Evolutionary conservation across 1,140 invertebrate genomes (phyloP), one percentile per base, ranked within the genome.

Genomic region (Hestina assimilis): DNA sequence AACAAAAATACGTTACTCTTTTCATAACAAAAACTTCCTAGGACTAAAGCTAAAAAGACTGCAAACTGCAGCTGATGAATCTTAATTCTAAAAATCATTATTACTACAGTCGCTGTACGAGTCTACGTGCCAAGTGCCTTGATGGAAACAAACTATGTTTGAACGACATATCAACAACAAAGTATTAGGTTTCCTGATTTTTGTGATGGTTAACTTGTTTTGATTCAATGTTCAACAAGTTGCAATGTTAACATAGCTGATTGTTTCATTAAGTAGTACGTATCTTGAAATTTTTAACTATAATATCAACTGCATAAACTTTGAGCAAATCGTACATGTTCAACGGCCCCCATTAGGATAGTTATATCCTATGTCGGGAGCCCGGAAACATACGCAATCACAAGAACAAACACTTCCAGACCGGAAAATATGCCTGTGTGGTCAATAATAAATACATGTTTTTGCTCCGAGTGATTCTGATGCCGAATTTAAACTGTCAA

Each of bases 1-100:
- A 19, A 31, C 8, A 17, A 38, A 38, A 19, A 3, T 2, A 17
- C 15, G 14, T 17, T 75, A 83, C 79, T 83, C 72, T 83, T 83
- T 64, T 83, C 79, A 69, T 80, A 70, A 29, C 77, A 59, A 12
- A 4, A 19, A 43, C 28, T 28, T 38, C 12, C 23, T 11, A 46
- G 12, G 26, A 55, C 5, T 21, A 47, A 14, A n/a, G 19, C 4
- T 38, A 46, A 11, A 21, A 46, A 1, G 17, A 55, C 8, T 19
- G 28, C 3, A 17, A 45, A 23, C 11, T 7, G 0, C 33, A 42
- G 14, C 15, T 42, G 15, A 17, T 29, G 26, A 46, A 6, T 15
- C 31, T 23, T 55, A 4, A 38, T 4, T 9, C 6, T 11, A 19
- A 26, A 1, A 19, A 17, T 11, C 52, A 55, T 55, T 20, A 24